Base-by-base conservation (phyloP, 2,888 invertebrate genomes). In the Pyrocoelia pectoralis region DNA sequence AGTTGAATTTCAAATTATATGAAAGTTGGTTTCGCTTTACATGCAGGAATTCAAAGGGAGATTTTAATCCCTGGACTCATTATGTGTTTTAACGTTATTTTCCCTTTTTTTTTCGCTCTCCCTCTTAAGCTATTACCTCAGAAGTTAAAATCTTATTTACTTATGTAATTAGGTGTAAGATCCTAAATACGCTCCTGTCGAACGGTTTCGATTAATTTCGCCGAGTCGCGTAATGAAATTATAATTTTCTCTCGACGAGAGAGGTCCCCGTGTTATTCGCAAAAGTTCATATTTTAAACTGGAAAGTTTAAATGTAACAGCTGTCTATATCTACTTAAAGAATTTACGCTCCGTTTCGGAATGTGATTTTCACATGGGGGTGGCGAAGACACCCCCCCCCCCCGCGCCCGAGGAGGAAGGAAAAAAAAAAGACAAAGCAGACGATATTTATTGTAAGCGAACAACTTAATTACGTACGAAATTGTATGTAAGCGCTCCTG, bases 201-300 rank as follows among this genome's bases (percentile, higher is more conserved):
- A 59, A 40, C 43, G 51, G 55, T 64, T 60, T 64, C 56, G 55
- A 63, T 63, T 59, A 63, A 58, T 55, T 63, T 24, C 18, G 38
- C 49, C 33, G 56, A 56, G 55, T 24, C 59, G 40, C 60, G 40
- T 60, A 67, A 68, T 70, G 70, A 68, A 70, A 68, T 68, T 70
- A 62, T 61, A 65, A 68, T 68, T 67, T 67, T 66, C 66, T 61
- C 65, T n/a, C n/a, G n/a, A n/a, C n/a, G n/a, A n/a, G 57, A 50
- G 51, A 60, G 64, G 60, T 66, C 53, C 66, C 66, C 60, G 60
- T 61, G 61, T 61, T 33, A 4, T n/a, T 63, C 49, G 53, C 48
- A 60, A 65, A 65, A 71, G 70, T 70, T 71, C 63, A 70, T 70
- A 71, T 69, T 71, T 71, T 66, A 68, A 66, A 67, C 64, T 62